These are phyloP conservation scores for Liopterus haemorrhoidalis DNA, from an alignment of 2,888 invertebrate genomes.

Conservation along the genomic window DNA sequence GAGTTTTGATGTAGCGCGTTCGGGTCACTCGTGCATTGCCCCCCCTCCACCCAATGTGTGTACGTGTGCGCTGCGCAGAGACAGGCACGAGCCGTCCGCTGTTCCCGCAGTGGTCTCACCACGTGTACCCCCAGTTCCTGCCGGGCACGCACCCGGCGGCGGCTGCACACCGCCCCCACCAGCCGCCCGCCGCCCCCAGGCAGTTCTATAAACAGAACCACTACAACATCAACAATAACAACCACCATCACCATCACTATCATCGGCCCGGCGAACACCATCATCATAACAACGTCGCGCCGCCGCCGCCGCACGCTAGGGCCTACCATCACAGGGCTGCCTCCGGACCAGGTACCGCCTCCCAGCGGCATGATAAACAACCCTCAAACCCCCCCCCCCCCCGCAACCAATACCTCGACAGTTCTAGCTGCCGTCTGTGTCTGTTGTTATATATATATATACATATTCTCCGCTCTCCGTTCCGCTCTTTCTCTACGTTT, in stretches of 20 bases:
- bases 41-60: constrained; percentile 11
- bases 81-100: constrained; percentile 71
- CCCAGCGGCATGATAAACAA: too few species aligned
- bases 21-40: constrained; percentile 10
- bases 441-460: too few species aligned
- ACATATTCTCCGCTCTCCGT: too few species aligned
- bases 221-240: constrained; percentile 55
- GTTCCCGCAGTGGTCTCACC: constrained; percentile 93
- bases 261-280: constrained; percentile 38
- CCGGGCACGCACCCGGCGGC: constrained; percentile 81
- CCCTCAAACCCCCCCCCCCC: constrained; percentile 2
- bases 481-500: too few species aligned
- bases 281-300: constrained; percentile 5
- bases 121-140: constrained; percentile 90
- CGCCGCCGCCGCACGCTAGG: constrained; percentile 14
- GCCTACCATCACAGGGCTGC: constrained; percentile 17
- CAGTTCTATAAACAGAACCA: constrained; percentile 51
- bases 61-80: constrained; percentile 39
- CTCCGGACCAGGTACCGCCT: constrained; percentile 11
- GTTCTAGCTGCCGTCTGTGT: too few species aligned
- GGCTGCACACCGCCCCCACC: constrained; percentile 46
- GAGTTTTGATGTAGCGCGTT: neutral
- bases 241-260: constrained; percentile 56
- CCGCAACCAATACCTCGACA: too few species aligned
- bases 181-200: constrained; percentile 46